Evolutionary conservation across 2,797 vertebrate genomes (phyloP).

Genomic region (Netta rufina): DNA sequence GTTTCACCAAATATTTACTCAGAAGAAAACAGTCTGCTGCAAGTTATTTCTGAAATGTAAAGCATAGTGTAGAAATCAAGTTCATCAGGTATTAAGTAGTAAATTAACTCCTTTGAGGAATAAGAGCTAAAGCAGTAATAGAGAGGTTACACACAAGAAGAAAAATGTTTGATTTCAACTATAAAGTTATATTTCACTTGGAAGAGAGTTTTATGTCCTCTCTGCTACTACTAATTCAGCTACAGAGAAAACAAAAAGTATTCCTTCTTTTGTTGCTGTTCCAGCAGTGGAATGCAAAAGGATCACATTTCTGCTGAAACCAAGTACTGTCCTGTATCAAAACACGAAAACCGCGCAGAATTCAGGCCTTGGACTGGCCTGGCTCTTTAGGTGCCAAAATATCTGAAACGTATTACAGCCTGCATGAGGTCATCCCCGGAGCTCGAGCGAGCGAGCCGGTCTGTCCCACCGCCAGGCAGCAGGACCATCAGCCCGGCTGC

Average conservation of each 20-base stretch:
- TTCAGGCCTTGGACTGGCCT: neutral
- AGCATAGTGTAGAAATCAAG: neutral
- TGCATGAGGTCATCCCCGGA: accelerated
- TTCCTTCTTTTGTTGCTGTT: neutral
- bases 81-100: neutral
- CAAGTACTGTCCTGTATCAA: neutral
- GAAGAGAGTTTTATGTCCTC: neutral
- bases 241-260: neutral
- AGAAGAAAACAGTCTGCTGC: neutral
- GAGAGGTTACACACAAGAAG: neutral
- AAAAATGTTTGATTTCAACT: neutral
- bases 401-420: neutral
- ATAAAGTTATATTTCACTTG: neutral
- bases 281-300: neutral
- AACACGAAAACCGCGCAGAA: neutral
- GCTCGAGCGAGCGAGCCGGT: neutral
- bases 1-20: neutral
- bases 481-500: accelerated
- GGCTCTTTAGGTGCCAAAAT: neutral
- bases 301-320: slow-evolving; percentile 14
- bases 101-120: neutral
- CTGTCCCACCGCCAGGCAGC: neutral
- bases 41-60: neutral
- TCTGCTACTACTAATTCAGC: neutral
- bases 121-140: neutral